These are phyloP conservation scores for Noctua pronuba DNA, from an alignment of 2,888 invertebrate genomes.

Conservation along the genomic window DNA sequence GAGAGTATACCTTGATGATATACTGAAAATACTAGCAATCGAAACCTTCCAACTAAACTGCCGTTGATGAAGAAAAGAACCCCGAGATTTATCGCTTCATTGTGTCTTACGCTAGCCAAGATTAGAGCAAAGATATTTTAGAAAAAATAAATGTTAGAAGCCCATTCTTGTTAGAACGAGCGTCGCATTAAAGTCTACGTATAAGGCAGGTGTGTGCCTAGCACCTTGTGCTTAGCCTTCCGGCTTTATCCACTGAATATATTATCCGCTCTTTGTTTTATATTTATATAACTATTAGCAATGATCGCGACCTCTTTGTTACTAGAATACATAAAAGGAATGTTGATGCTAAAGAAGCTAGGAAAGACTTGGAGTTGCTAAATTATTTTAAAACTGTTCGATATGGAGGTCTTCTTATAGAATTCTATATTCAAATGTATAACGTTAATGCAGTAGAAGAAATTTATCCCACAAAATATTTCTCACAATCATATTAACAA, in stretches of 20 bases:
- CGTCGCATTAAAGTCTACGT: constrained; percentile 70
- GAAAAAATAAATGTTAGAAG: constrained; percentile 56
- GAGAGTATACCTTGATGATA: background rate
- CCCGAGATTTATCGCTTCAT: constrained; percentile 43
- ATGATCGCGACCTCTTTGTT: constrained; percentile 48
- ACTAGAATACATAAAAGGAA: constrained; percentile 44
- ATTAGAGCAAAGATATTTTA: constrained; percentile 35
- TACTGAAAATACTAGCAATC: constrained; percentile 9
- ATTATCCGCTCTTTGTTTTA: constrained; percentile 81
- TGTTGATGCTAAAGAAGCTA: constrained; percentile 33
- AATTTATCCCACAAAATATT: background rate
- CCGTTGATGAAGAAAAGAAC: constrained; percentile 22
- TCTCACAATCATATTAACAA: background rate
- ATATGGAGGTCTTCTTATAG: background rate
- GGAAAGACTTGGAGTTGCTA: background rate
- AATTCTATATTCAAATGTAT: background rate
- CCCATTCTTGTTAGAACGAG: constrained; percentile 66
- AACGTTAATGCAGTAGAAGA: background rate
- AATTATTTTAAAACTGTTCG: constrained; percentile 7
- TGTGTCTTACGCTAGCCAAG: constrained; percentile 27
- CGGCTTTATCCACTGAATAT: constrained; percentile 82
- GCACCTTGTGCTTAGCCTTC: constrained; percentile 86
- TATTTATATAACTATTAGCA: constrained; percentile 66
- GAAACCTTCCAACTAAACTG: constrained; percentile 17
- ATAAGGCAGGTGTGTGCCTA: constrained; percentile 81